Percentiles rank a stretch among this genome's conserved stretches.
These are phyloP conservation scores for Zoroaster sp. DNA, from an alignment of 53 echinoderm and acorn worm species.

Conservation along the genomic window DNA sequence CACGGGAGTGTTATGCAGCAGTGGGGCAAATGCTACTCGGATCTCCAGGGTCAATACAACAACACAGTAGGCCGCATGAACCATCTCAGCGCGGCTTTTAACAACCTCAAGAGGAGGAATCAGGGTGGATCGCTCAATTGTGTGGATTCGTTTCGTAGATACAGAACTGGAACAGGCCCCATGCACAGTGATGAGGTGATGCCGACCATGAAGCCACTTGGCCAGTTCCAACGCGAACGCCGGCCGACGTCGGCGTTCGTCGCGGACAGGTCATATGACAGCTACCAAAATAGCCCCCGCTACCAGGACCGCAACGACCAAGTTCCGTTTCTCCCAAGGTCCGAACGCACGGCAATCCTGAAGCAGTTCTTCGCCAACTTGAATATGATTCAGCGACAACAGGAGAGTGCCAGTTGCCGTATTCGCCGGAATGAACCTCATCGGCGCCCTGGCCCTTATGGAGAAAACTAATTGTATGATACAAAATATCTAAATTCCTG, in stretches of 20 bases:
- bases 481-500: no score
- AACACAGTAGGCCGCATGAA: not conserved
- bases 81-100: not conserved
- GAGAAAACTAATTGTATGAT: constrained; percentile 19
- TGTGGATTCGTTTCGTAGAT: not conserved
- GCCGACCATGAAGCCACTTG: not conserved
- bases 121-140: not conserved
- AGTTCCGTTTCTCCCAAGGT: constrained; percentile 4
- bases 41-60: constrained; percentile 30
- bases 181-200: not conserved
- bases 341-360: constrained; percentile 32
- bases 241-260: not conserved
- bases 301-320: not conserved
- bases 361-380: constrained; percentile 53
- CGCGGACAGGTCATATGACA: not conserved
- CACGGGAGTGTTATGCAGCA: constrained; percentile 39
- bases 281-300: not conserved
- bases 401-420: not conserved
- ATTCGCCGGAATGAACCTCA: not conserved
- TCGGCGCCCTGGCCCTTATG: constrained; percentile 33
- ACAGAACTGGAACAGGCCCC: not conserved
- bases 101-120: constrained; percentile 3
- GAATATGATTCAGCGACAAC: constrained; percentile 45
- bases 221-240: not conserved
- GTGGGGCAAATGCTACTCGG: constrained; percentile 37